A percentile compares a stretch with the other conserved stretches of the same genome.
phyloP scores from a whole-genome alignment of 1,140 invertebrate genomes.

The Ctenoplectra terminalis region DNA sequence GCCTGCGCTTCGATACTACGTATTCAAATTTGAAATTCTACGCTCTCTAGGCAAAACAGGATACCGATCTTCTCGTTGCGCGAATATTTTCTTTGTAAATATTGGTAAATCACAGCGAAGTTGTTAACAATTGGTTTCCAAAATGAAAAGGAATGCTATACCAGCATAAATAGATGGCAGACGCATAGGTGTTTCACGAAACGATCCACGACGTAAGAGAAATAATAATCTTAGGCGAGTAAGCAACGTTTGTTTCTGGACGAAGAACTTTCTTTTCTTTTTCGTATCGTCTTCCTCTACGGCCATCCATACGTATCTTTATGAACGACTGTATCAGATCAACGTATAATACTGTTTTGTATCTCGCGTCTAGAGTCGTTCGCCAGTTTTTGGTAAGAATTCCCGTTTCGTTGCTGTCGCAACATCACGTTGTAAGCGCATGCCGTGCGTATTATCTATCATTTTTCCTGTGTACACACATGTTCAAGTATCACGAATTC shows the following conservation, averaged over 20 bases:
- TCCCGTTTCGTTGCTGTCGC: not conserved
- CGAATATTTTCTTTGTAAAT: conserved; percentile 9
- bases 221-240: not conserved
- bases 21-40: not conserved
- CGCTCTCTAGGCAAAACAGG: not conserved
- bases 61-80: not conserved
- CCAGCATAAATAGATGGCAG: not conserved
- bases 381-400: conserved; percentile 2
- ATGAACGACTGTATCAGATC: conserved; percentile 33
- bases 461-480: not conserved
- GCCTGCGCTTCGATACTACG: conserved; percentile 2
- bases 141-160: conserved; percentile 18
- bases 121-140: conserved; percentile 14
- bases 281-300: conserved; percentile 22
- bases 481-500: not conserved
- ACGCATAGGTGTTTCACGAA: not conserved
- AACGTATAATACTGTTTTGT: conserved; percentile 47
- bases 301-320: not conserved
- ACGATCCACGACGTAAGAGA: not conserved
- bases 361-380: conserved; percentile 28
- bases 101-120: conserved; percentile 29
- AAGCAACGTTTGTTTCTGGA: conserved; percentile 2
- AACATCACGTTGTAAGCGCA: not conserved
- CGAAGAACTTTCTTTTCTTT: not conserved
- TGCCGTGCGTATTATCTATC: not conserved